Evolutionary conservation across 2,797 vertebrate genomes (phyloP), one percentile per base, ranked within the genome.

Genomic region (Sparidentex hasta): DNA sequence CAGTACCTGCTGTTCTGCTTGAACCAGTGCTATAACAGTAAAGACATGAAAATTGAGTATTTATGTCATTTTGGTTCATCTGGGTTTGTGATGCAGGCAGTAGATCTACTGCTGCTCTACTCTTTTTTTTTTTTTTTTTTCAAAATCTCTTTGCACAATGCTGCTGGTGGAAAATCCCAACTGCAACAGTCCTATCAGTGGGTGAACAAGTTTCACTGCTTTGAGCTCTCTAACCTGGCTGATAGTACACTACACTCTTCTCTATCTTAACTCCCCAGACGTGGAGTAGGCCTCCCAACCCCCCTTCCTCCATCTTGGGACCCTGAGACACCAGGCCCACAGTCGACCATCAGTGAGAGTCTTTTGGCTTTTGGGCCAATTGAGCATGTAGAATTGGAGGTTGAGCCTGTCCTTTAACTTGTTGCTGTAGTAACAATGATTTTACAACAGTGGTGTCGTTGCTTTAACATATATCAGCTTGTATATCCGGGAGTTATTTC

Each of bases 161-260:
- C 21, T 33, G 46, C 2, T 18, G 21, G 27, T 3, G 4, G 25
- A 29, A 43, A 57, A 65, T 51, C 16, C 23, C 25, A 29, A 47
- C 23, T 3, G n/a, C 65, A n/a, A 5, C 50, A 27, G 43, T 11
- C 48, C 14, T 65, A 52, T 74, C 47, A 65, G 56, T 1, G 11
- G 20, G 20, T 66, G 52, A 61, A 70, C 46, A 68, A 0, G 11
- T 65, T 63, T 74, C 1, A 69, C 18, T 23, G 43, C 59, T 61
- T 59, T 38, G 57, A 64, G 18, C 46, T 47, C 58, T 47, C 20
- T 67, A 61, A 65, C 55, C 56, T 6, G 21, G n/a, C 27, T 33
- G 33, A 38, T 38, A 18, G 3, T 23, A 33, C 23, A 51, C 6
- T 16, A 16, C 51, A 47, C 8, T 50, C 17, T 17, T 18, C 27